A percentile compares a stretch with the other conserved stretches of the same genome.
These are phyloP conservation scores for Sitophilus oryzae DNA, from an alignment of 1,140 invertebrate genomes.

Conservation along the genomic window DNA sequence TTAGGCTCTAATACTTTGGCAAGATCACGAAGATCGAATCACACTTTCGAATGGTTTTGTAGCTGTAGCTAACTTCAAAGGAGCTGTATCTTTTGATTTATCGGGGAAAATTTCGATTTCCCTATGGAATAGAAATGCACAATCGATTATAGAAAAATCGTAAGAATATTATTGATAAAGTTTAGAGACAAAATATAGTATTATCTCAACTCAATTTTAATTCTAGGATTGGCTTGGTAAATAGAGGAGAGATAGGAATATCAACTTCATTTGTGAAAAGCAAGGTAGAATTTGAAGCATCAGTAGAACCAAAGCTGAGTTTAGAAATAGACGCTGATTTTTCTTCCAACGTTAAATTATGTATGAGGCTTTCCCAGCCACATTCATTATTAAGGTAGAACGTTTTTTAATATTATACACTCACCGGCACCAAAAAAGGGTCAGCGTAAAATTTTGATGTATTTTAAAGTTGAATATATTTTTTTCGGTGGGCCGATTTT, in stretches of 20 bases:
- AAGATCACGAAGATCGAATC: conserved; percentile 66
- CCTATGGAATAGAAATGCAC: conserved; percentile 80
- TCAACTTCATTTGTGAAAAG: conserved; percentile 63
- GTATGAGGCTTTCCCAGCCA: conserved; percentile 73
- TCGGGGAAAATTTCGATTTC: conserved; percentile 79
- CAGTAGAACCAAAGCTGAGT: conserved; percentile 65
- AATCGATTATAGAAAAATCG: conserved; percentile 73
- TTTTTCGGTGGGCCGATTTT: too few species aligned
- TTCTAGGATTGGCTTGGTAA: conserved; percentile 62
- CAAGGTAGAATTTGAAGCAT: conserved; percentile 63
- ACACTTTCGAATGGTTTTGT: conserved; percentile 69
- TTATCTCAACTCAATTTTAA: neutral
- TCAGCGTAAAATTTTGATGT: too few species aligned
- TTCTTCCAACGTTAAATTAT: conserved; percentile 67
- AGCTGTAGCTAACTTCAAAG: conserved; percentile 61
- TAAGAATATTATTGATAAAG: conserved; percentile 41
- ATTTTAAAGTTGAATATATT: too few species aligned
- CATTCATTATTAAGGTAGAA: conserved; percentile 59
- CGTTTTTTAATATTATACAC: neutral
- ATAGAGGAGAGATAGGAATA: conserved; percentile 61
- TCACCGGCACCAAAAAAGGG: too few species aligned
- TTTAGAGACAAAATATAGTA: neutral
- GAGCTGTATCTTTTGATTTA: conserved; percentile 74
- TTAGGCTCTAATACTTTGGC: conserved; percentile 63
- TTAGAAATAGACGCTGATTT: conserved; percentile 77